Conservation (phyloP, 2,113 vertebrate species). For the Pycnonotus jocosus region DNA sequence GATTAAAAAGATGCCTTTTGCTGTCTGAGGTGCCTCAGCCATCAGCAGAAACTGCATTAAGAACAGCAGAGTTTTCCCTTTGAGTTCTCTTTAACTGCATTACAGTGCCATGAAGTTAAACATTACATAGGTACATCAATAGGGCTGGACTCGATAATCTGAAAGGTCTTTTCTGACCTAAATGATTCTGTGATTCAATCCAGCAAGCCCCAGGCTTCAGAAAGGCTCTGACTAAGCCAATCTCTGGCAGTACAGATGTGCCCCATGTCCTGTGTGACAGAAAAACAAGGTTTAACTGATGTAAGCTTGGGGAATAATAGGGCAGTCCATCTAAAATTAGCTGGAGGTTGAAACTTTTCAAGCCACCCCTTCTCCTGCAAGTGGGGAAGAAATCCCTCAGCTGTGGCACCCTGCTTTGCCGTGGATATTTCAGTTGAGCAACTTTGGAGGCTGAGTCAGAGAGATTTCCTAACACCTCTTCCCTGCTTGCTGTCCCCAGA, state of each 20-base stretch:
- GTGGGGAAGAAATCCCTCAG: background rate
- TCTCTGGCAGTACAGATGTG: background rate
- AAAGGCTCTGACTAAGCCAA: background rate
- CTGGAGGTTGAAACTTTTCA: background rate
- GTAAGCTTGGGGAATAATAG: background rate
- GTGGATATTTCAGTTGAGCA: background rate
- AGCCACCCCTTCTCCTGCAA: background rate
- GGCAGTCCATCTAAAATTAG: background rate
- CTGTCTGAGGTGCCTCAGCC: background rate
- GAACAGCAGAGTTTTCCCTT: background rate
- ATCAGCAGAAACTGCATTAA: background rate
- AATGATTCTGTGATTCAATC: background rate
- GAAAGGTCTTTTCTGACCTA: background rate
- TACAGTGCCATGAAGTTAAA: background rate
- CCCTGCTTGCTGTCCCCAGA: background rate
- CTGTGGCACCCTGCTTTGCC: background rate
- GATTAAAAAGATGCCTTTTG: background rate
- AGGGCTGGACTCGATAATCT: background rate
- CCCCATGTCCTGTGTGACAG: background rate
- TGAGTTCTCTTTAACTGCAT: background rate
- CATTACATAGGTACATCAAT: background rate
- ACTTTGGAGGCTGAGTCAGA: constrained; percentile 28
- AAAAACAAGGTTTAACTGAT: background rate
- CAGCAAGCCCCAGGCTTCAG: constrained; percentile 4
- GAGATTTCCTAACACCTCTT: constrained; percentile 47